Percentiles rank a stretch among this genome's conserved stretches.
These are phyloP conservation scores for Zeuzera pyrina DNA, from an alignment of 2,888 invertebrate species.

Conservation along the genomic window DNA sequence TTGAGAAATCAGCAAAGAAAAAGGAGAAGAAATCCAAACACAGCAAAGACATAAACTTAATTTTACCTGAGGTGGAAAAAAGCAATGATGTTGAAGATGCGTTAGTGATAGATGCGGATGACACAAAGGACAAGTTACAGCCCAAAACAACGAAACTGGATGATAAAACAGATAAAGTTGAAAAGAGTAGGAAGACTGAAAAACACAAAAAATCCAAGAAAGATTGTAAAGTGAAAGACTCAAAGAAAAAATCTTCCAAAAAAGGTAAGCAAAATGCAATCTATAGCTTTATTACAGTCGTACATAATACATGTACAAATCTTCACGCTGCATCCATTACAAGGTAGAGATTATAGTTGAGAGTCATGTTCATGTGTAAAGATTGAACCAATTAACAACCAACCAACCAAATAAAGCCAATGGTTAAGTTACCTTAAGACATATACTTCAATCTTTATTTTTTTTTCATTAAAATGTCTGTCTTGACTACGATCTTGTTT, in stretches of 20 bases:
- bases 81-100: conserved; percentile 30
- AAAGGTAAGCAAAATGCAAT: conserved; percentile 49
- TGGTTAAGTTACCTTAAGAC: too few relatives aligned
- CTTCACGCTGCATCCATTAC: too few relatives aligned
- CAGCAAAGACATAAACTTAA: conserved; percentile 43
- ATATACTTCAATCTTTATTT: conserved; percentile 1
- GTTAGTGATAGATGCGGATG: too few relatives aligned
- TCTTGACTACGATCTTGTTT: not conserved
- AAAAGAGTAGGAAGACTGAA: conserved; percentile 57
- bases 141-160: conserved; percentile 39
- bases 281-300: not conserved
- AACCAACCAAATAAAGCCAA: too few relatives aligned
- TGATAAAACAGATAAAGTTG: conserved; percentile 27
- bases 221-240: conserved; percentile 51
- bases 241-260: conserved; percentile 56
- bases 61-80: conserved; percentile 41
- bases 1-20: conserved; percentile 46
- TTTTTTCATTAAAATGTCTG: conserved; percentile 2
- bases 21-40: conserved; percentile 55
- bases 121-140: conserved; percentile 50
- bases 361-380: too few relatives aligned
- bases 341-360: too few relatives aligned
- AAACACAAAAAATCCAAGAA: conserved; percentile 66
- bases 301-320: too few relatives aligned
- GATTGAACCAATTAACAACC: too few relatives aligned